A percentile compares a stretch with the other conserved stretches of the same genome.
Conservation (phyloP, 2,888 invertebrate species). For the Stramonita haemastoma region DNA sequence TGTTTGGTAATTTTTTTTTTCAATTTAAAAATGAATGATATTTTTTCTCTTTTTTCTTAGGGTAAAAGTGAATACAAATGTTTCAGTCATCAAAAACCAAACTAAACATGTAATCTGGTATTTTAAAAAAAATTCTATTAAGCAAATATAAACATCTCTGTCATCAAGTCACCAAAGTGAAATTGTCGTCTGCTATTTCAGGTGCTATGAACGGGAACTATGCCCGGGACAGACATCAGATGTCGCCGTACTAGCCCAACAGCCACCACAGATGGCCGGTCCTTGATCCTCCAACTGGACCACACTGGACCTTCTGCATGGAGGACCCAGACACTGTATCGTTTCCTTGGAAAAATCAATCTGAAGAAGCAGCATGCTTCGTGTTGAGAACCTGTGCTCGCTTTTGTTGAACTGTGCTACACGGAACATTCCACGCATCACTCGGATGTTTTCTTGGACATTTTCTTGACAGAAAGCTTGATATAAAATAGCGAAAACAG, state of each 20-base stretch:
- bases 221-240: background rate
- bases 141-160: background rate
- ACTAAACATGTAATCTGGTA: background rate
- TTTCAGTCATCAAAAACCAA: background rate
- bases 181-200: background rate
- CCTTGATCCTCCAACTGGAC: no score
- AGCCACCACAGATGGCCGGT: background rate
- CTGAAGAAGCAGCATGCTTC: background rate
- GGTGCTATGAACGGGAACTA: background rate
- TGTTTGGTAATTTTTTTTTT: no score
- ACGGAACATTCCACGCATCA: no score
- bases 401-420: no score
- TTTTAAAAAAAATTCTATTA: background rate
- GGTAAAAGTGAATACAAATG: background rate
- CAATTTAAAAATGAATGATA: no score
- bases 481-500: no score
- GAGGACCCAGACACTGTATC: background rate
- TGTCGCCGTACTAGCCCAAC: background rate
- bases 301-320: no score
- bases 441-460: no score
- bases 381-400: background rate
- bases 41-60: no score
- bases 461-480: no score
- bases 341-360: no score
- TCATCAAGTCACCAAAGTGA: background rate